phyloP scores from a whole-genome alignment of 2,888 invertebrate genomes.

The Cephus pygmeus region DNA sequence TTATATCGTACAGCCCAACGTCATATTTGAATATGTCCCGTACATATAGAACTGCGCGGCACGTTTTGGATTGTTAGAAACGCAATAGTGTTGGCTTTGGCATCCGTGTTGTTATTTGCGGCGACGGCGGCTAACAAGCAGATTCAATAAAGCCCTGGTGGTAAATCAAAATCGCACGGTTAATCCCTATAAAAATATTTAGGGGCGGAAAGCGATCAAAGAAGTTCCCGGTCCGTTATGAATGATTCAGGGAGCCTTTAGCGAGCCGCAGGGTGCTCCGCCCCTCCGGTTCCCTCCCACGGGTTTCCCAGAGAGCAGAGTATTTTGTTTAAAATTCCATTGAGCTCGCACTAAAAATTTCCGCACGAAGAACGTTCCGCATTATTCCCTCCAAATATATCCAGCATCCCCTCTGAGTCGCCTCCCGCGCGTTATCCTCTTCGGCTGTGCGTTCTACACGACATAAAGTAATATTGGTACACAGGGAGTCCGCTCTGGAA shows the following conservation, averaged over 20 bases:
- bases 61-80: too few relatives aligned
- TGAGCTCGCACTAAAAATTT: slow-evolving; percentile 3
- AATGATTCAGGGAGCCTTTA: slow-evolving; percentile 2
- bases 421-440: not conserved
- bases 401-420: not conserved
- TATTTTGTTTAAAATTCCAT: slow-evolving; percentile 1
- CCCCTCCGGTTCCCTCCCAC: not conserved
- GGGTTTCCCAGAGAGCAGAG: not conserved
- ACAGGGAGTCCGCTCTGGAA: not conserved
- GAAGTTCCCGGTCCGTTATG: not conserved
- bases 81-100: not conserved
- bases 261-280: not conserved
- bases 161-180: slow-evolving; percentile 1
- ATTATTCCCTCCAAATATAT: not conserved
- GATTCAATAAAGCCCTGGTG: not conserved
- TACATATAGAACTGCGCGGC: not conserved
- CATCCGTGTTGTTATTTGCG: not conserved
- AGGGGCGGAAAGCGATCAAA: slow-evolving; percentile 3
- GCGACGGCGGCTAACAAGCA: not conserved
- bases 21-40: not conserved
- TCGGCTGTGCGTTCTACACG: not conserved
- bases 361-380: not conserved
- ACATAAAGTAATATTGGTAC: not conserved
- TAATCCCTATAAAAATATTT: slow-evolving; percentile 4
- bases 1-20: not conserved